Evolutionary conservation across 2,888 invertebrate genomes (phyloP).

Genomic region (Cancer borealis): DNA sequence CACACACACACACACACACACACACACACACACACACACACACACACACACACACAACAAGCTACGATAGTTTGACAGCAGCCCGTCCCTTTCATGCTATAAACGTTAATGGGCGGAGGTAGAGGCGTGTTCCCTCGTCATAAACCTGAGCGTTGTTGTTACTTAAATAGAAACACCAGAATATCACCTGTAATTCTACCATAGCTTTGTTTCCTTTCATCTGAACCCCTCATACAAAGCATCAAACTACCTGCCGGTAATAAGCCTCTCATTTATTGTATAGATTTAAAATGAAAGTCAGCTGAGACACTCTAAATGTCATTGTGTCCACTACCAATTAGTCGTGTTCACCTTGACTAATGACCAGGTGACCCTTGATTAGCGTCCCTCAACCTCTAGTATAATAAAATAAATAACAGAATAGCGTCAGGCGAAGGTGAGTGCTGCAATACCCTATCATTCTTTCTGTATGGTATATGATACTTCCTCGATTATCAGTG

Average conservation of each 20-base stretch:
- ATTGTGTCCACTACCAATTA: background rate
- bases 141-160: background rate
- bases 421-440: background rate
- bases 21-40: background rate
- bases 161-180: background rate
- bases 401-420: background rate
- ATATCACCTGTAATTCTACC: background rate
- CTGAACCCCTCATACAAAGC: background rate
- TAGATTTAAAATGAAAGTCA: background rate
- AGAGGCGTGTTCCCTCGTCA: background rate
- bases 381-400: background rate
- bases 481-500: background rate
- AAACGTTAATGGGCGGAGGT: background rate
- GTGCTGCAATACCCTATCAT: background rate
- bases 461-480: background rate
- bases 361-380: background rate
- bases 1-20: no score
- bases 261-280: background rate
- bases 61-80: background rate
- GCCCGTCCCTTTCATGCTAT: background rate
- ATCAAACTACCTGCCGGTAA: background rate
- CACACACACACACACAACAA: background rate
- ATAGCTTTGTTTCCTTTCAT: background rate
- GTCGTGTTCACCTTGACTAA: background rate
- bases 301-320: background rate